phyloP scores from a whole-genome alignment of 2,888 invertebrate genomes.

The Hoplodrina blanda region DNA sequence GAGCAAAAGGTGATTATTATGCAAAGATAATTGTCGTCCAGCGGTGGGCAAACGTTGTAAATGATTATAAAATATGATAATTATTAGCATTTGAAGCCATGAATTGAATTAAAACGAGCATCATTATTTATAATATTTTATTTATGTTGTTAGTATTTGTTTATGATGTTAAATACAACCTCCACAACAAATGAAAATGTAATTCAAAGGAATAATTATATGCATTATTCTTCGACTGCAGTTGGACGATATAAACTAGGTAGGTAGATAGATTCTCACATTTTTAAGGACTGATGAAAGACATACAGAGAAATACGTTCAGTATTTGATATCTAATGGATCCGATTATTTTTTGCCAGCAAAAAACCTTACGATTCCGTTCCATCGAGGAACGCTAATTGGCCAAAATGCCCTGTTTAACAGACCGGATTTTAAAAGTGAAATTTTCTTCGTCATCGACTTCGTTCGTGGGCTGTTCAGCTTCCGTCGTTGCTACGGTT shows the following conservation, averaged over 20 bases:
- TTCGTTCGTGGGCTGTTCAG: conserved; percentile 25
- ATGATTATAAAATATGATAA: background rate
- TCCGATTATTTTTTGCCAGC: background rate
- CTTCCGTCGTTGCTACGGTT: conserved; percentile 47
- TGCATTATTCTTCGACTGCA: background rate
- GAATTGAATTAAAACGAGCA: background rate
- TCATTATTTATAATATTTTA: background rate
- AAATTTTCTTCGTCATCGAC: conserved; percentile 54
- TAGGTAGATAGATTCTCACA: background rate
- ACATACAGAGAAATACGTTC: conserved; percentile 11
- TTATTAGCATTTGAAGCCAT: background rate
- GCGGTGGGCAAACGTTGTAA: background rate
- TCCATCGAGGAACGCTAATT: conserved; percentile 29
- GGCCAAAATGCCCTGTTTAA: conserved; percentile 31
- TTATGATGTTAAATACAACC: background rate
- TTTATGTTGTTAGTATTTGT: too few species aligned
- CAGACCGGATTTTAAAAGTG: conserved; percentile 65
- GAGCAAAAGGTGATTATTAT: conserved; percentile 24
- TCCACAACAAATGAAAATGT: background rate
- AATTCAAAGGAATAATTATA: background rate
- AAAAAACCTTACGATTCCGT: conserved; percentile 24
- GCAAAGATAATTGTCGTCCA: background rate
- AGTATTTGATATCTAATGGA: conserved; percentile 10
- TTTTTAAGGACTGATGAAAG: background rate
- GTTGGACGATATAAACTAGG: too few species aligned